A percentile compares a stretch with the other conserved stretches of the same genome.
Conservation (phyloP, 2,113 vertebrate genomes). For the Caretta caretta region DNA sequence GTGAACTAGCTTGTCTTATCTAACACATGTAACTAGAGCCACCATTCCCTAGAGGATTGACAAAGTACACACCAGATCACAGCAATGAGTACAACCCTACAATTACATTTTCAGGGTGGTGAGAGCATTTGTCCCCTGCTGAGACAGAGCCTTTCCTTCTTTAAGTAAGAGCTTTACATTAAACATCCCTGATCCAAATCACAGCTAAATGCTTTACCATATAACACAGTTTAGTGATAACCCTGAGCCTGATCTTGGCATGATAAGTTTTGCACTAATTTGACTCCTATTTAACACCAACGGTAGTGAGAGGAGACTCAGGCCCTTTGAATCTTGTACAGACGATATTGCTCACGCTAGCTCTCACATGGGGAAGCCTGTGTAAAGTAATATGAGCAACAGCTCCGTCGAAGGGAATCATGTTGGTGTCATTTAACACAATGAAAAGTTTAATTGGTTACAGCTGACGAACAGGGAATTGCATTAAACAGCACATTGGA, state of each 20-base stretch:
- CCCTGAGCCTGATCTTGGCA: background rate
- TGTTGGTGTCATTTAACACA: slow-evolving; percentile 66
- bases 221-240: background rate
- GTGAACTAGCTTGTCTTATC: background rate
- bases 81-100: background rate
- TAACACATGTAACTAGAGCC: background rate
- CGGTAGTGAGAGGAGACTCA: background rate
- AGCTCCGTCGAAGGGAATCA: slow-evolving; percentile 52
- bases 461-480: slow-evolving; percentile 74
- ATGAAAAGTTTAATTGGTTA: slow-evolving; percentile 74
- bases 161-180: background rate
- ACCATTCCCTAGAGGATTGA: background rate
- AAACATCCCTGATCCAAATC: background rate
- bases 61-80: background rate
- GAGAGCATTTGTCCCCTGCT: background rate
- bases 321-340: background rate
- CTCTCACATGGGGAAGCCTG: background rate
- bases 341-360: slow-evolving; percentile 6
- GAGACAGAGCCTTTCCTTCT: background rate
- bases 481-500: slow-evolving; percentile 70
- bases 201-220: background rate
- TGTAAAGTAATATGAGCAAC: slow-evolving; percentile 36
- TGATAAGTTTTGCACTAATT: background rate
- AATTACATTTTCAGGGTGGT: background rate
- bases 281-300: background rate